Conservation (phyloP, 92 coral and sea anemone genomes). For the Siderastrea radians region DNA sequence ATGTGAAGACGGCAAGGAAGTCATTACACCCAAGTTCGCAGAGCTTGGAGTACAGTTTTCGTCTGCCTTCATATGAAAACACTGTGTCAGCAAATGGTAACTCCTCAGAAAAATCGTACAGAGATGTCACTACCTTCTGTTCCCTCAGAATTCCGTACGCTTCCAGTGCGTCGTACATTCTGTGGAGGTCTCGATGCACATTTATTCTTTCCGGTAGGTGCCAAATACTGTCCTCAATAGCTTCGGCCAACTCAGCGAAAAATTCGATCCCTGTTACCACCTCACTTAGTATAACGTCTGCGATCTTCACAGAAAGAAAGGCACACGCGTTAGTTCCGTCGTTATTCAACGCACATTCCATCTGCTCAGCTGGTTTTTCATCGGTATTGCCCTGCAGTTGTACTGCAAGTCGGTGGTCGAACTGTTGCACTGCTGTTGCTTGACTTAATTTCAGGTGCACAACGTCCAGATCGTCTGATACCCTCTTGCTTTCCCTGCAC, state of each 20-base stretch:
- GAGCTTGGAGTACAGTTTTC: conserved; percentile 29
- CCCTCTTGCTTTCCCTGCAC: conserved; percentile 18
- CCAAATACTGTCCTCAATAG: neutral
- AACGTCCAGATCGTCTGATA: conserved; percentile 16
- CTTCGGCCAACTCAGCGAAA: conserved; percentile 15
- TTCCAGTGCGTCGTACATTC: conserved; percentile 55
- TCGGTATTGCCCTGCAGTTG: conserved; percentile 19
- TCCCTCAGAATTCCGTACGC: conserved; percentile 45
- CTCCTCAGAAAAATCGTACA: conserved; percentile 53
- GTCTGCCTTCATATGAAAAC: conserved; percentile 45
- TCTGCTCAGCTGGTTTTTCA: conserved; percentile 28
- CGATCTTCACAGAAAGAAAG: conserved; percentile 39
- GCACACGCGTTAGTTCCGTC: conserved; percentile 51
- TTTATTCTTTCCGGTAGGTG: conserved; percentile 39
- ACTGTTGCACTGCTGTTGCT: conserved; percentile 45
- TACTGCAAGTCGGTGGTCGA: conserved; percentile 40
- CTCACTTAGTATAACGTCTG: conserved; percentile 29
- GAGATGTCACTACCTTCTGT: conserved; percentile 12
- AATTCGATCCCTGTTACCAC: conserved; percentile 11
- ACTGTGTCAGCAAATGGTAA: conserved; percentile 46
- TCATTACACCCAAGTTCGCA: conserved; percentile 12
- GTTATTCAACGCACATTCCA: conserved; percentile 32
- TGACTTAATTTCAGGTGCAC: conserved; percentile 51
- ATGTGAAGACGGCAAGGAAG: conserved; percentile 33
- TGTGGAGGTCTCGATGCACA: conserved; percentile 33